A percentile compares a stretch with the other conserved stretches of the same genome.
Conservation (phyloP, 2,888 invertebrate genomes). For the Suillia variegata region DNA sequence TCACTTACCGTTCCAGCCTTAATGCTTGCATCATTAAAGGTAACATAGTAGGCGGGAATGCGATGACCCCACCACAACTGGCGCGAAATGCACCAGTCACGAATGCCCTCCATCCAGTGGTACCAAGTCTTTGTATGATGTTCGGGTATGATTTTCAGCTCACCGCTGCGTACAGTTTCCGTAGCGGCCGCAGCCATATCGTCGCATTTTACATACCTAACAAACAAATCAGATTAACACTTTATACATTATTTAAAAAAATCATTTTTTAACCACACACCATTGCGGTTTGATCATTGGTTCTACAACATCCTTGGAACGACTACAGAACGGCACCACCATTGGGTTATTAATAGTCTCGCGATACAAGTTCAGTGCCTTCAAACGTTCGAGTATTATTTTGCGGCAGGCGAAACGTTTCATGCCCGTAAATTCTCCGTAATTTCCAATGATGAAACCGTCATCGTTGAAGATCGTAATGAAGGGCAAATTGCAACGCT, state of each 20-base stretch:
- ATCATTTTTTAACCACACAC: slow-evolving; percentile 65
- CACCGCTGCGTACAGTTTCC: slow-evolving; percentile 77
- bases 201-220: slow-evolving; percentile 81
- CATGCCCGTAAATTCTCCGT: slow-evolving; percentile 81
- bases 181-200: slow-evolving; percentile 89
- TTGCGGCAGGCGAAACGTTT: slow-evolving; percentile 89
- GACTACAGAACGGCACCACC: slow-evolving; percentile 94
- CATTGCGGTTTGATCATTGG: slow-evolving; percentile 96
- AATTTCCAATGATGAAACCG: slow-evolving; percentile 82
- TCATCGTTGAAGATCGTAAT: slow-evolving; percentile 90
- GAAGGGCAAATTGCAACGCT: slow-evolving; percentile 83
- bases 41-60: slow-evolving; percentile 90
- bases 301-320: slow-evolving; percentile 97
- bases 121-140: slow-evolving; percentile 92
- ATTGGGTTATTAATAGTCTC: slow-evolving; percentile 90
- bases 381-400: slow-evolving; percentile 77
- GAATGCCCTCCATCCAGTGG: slow-evolving; percentile 93
- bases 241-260: neutral
- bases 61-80: slow-evolving; percentile 99
- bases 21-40: slow-evolving; percentile 62
- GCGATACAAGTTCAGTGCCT: slow-evolving; percentile 73
- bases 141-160: slow-evolving; percentile 88
- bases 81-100: slow-evolving; percentile 98
- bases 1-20: slow-evolving; percentile 52
- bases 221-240: no score